Evolutionary conservation across 2,113 vertebrate species (phyloP).

Genomic region (Epinephelus moara): DNA sequence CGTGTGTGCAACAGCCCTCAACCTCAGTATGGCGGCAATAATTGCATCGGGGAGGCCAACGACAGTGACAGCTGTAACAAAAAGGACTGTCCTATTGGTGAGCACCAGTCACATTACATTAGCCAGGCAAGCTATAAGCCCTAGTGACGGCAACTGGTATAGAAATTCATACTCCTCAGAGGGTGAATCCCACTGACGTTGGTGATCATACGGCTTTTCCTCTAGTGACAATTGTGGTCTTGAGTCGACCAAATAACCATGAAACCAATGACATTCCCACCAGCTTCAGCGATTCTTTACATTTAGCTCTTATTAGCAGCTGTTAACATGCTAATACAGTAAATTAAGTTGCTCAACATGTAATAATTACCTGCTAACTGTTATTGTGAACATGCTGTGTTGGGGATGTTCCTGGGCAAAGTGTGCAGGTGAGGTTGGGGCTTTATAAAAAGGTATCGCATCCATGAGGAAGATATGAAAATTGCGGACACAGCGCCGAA

Average conservation of each 20-base stretch:
- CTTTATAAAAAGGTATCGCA: not conserved
- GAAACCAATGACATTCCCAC: not conserved
- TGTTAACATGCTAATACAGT: not conserved
- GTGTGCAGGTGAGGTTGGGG: too few species aligned
- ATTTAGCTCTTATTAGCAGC: too few species aligned
- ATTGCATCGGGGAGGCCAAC: slow-evolving; percentile 87
- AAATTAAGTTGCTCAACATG: too few species aligned
- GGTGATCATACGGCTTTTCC: not conserved
- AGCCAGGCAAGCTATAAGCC: not conserved
- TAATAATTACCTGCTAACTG: not conserved
- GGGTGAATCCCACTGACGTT: not conserved
- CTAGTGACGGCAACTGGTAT: not conserved
- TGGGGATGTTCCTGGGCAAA: too few species aligned
- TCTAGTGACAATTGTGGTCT: not conserved
- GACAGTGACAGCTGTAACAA: slow-evolving; percentile 92
- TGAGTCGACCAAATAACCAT: too few species aligned
- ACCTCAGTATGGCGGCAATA: slow-evolving; percentile 91
- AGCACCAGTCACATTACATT: slow-evolving; percentile 47
- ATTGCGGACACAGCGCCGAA: too few species aligned
- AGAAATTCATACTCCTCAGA: not conserved
- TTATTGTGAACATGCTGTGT: not conserved
- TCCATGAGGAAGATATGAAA: too few species aligned
- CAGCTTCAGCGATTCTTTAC: not conserved
- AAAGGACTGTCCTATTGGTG: slow-evolving; percentile 91
- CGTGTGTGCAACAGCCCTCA: slow-evolving; percentile 93